Evolutionary conservation across 2,797 vertebrate genomes (phyloP).

Genomic region (Crenuchus spilurus): DNA sequence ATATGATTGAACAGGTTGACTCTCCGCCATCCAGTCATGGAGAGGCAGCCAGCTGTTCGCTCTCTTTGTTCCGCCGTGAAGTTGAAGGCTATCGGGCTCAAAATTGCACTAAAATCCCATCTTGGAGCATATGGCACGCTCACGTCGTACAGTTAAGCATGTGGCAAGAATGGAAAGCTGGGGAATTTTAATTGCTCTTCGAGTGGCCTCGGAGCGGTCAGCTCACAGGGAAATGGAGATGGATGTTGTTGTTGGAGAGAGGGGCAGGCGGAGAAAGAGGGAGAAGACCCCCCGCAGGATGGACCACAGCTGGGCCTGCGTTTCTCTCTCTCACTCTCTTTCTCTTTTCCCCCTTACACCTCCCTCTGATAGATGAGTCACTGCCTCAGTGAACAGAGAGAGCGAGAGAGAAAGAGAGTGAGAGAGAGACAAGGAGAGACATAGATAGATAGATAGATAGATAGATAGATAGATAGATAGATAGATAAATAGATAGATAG

Average conservation of each 20-base stretch:
- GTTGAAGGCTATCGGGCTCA: conserved; percentile 56
- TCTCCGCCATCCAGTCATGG: conserved; percentile 73
- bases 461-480: conserved; percentile 10
- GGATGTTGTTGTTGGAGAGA: conserved; percentile 61
- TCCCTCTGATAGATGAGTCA: conserved; percentile 57
- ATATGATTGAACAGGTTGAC: conserved; percentile 70
- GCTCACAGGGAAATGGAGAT: conserved; percentile 58
- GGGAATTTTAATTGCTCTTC: conserved; percentile 63
- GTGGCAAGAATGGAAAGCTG: conserved; percentile 58
- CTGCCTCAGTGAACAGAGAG: conserved; percentile 39
- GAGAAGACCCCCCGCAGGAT: conserved; percentile 46
- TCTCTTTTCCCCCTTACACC: conserved; percentile 9
- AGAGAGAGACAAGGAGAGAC: background rate
- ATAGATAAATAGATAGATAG: background rate
- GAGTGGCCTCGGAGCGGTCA: conserved; percentile 55
- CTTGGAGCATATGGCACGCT: conserved; percentile 76
- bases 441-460: background rate
- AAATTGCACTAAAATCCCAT: conserved; percentile 72
- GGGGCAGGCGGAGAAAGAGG: conserved; percentile 10
- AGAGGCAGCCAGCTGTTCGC: conserved; percentile 77
- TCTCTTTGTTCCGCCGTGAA: conserved; percentile 55
- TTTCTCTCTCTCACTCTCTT: background rate
- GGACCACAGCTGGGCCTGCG: conserved; percentile 46
- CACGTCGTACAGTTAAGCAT: conserved; percentile 58
- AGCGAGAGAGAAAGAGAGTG: conserved; percentile 5